Base-by-base conservation (phyloP, 2,888 invertebrate genomes). In the Tachina fera region DNA sequence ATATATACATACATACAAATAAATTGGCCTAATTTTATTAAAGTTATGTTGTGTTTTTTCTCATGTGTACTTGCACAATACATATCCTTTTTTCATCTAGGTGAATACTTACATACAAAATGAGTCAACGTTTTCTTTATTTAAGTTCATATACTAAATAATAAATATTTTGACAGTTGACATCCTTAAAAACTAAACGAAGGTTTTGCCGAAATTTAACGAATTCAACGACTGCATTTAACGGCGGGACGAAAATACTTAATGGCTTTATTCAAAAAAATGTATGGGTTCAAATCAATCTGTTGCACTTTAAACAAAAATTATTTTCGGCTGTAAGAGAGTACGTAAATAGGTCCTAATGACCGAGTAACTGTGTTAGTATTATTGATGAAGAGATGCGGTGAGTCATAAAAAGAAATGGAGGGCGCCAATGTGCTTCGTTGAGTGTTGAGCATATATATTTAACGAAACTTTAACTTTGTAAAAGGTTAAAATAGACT, bases 401-500 rank as follows among this genome's bases (percentile, higher is more conserved):
- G 58, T 65, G 74, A 79, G 76, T 74, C 82, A 82, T 75, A 81
- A 63, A 65, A 78, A 70, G 70, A 41, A 58, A 70, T 67, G 82
- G 79, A 82, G 85, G 82, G 85, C 78, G 85, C 82, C 82, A 85
- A 82, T 85, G 75, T 78, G 65, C 51, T 82, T 85, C 85, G 85
- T 85, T 70, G 65, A 83, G 51, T 19, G 47, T n/a, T 75, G 79
- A 83, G 71, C 39, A 58, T 45, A 65, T 14, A 87, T 87, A 90
- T 91, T 90, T 81, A 91, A 91, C 92, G 91, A 91, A 91, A 89
- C 89, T 90, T 88, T 88, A 89, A 90, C 91, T 91, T 89, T 89
- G 90, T 88, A 88, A 89, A 87, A 87, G 89, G 88, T 89, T 89
- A 89, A 89, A 89, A 86, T 88, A 88, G 89, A 89, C 91, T 90